These are phyloP conservation scores for Daphoenositta chrysoptera DNA, from an alignment of 2,113 vertebrate species.

Conservation along the genomic window DNA sequence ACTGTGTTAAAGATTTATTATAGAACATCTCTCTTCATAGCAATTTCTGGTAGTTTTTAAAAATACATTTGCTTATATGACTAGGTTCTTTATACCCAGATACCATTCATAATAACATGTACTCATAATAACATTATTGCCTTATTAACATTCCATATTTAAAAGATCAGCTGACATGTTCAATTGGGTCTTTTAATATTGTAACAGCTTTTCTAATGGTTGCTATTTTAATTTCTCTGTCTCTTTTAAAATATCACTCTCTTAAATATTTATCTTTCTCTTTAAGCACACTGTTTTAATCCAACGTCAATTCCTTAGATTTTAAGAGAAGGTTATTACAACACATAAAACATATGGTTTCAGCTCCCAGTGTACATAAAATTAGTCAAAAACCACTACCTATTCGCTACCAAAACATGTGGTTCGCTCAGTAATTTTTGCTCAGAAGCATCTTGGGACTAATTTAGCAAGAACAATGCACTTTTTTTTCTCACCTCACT, in stretches of 20 bases:
- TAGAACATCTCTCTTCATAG: background rate
- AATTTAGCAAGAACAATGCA: conserved; percentile 32
- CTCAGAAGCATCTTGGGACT: conserved; percentile 31
- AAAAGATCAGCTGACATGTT: background rate
- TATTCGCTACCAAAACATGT: conserved; percentile 20
- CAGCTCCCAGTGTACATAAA: background rate
- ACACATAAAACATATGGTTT: conserved; percentile 31
- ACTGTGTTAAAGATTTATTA: background rate
- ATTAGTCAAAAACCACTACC: conserved; percentile 6
- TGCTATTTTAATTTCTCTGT: conserved; percentile 29
- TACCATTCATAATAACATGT: background rate
- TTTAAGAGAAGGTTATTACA: conserved; percentile 32
- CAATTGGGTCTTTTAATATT: background rate
- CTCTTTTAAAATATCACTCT: background rate
- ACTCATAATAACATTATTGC: background rate
- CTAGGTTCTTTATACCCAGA: background rate
- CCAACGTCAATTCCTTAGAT: background rate
- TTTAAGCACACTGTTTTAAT: background rate
- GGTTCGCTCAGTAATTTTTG: conserved; percentile 41
- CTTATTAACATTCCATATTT: background rate
- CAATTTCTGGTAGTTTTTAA: background rate
- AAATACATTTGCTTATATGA: background rate
- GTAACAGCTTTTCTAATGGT: background rate
- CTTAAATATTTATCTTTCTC: conserved; percentile 26
- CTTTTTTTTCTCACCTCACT: conserved; percentile 9